Evolutionary conservation across 2,888 invertebrate genomes (phyloP), one percentile per base, ranked within the genome.

Genomic region (Ennomos quercinarius): DNA sequence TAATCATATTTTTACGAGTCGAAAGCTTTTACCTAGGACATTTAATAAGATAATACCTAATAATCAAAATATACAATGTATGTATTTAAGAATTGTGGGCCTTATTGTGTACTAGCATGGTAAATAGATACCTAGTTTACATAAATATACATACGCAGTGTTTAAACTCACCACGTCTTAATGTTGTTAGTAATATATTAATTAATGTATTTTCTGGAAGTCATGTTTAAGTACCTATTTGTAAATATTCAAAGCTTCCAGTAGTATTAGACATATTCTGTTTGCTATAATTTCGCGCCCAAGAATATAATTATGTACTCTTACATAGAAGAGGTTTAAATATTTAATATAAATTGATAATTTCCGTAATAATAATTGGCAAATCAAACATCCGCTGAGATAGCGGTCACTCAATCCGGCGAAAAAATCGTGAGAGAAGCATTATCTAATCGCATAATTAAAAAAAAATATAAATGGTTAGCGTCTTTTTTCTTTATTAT

Each of bases 101-200:
- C 80, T 81, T 81, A 81, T 77, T 76, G 73, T 77, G 73, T 51
- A 55, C 42, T 60, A 60, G 60, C 54, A 40, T 49, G 55, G 39
- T 56, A 39, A 48, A 49, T 45, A 47, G n/a, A 52, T 42, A 58
- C 38, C 39, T 63, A 59, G 48, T 63, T 48, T 63, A 66, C 50
- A 39, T 54, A 17, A 46, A n/a, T 54, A 54, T 17, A 17, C 17
- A 57, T 45, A 52, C 10, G 39, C 57, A 87, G 89, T 89, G 87
- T 60, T 83, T 76, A 91, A 91, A 81, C 90, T 89, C 89, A 91
- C 91, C 91, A 91, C 90, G 91, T 91, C 81, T 91, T 80, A 10
- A 80, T 67, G 61, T 57, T 63, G 60, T 63, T 63, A 17, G 63
- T 50, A 59, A 56, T 67, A 37, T 58, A 62, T 61, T 53, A 10